phyloP scores from a whole-genome alignment of 2,113 vertebrate species.

The Orcinus orca region DNA sequence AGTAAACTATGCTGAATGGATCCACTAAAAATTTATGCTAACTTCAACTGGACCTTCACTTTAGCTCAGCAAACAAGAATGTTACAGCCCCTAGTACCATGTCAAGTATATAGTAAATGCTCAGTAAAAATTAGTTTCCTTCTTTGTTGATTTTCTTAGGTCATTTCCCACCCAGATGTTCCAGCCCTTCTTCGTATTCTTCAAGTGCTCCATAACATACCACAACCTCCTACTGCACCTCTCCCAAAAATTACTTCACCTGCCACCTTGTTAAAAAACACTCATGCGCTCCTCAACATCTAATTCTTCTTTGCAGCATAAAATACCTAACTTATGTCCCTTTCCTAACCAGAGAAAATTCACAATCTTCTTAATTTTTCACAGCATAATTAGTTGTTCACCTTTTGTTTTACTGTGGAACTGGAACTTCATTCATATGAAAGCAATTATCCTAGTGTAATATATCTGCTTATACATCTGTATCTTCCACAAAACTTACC shows the following conservation, averaged over 20 bases:
- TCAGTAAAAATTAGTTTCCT: neutral
- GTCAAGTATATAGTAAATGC: neutral
- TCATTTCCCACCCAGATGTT: neutral
- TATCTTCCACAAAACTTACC: neutral
- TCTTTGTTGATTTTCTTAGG: neutral
- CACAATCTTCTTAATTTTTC: neutral
- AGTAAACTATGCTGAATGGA: neutral
- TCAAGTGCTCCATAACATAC: neutral
- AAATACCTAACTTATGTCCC: neutral
- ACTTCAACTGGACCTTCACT: neutral
- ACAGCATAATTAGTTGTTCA: neutral
- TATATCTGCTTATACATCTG: neutral
- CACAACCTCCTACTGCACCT: neutral
- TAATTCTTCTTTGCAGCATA: neutral
- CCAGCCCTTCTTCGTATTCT: neutral
- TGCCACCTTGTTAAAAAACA: neutral
- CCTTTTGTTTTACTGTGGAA: neutral
- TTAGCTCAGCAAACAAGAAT: neutral
- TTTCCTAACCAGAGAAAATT: neutral
- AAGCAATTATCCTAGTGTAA: neutral
- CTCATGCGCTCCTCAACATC: neutral
- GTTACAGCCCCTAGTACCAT: neutral
- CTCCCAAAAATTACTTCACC: neutral
- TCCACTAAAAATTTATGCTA: neutral
- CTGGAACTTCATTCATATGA: neutral